Percentiles rank a stretch among this genome's conserved stretches.
Evolutionary conservation across 2,888 invertebrate genomes (phyloP).

Genomic region (Ornithoptera priamus): DNA sequence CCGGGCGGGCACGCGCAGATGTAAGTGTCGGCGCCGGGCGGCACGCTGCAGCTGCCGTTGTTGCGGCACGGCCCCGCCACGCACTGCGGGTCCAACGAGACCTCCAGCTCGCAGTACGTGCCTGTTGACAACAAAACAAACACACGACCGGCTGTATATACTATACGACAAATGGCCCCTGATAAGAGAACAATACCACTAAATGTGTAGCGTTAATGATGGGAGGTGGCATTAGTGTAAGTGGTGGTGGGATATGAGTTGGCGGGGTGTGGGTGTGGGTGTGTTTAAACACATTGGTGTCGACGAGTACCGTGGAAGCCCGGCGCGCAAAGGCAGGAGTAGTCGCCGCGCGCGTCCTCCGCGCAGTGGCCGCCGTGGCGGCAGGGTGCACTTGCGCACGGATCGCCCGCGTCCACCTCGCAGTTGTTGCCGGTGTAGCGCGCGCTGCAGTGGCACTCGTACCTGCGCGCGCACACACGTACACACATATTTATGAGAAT

Average conservation of each 20-base stretch:
- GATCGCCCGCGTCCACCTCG: slow-evolving; percentile 88
- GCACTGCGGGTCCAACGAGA: slow-evolving; percentile 85
- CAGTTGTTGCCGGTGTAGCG: slow-evolving; percentile 94
- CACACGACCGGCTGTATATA: no score
- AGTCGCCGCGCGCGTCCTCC: slow-evolving; percentile 84
- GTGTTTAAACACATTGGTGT: not conserved
- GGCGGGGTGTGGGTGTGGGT: no score
- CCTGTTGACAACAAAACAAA: slow-evolving; percentile 52
- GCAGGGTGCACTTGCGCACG: slow-evolving; percentile 85
- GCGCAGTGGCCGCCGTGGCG: slow-evolving; percentile 85
- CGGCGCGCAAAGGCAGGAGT: slow-evolving; percentile 84
- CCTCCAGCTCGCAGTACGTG: slow-evolving; percentile 85
- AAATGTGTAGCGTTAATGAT: no score
- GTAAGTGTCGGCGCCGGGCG: slow-evolving; percentile 76
- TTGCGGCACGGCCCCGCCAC: slow-evolving; percentile 88
- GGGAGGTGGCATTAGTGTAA: no score
- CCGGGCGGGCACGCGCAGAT: slow-evolving; percentile 82
- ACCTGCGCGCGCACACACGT: slow-evolving; percentile 59
- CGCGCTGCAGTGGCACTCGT: slow-evolving; percentile 91
- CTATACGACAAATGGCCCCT: no score
- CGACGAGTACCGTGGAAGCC: slow-evolving; percentile 80
- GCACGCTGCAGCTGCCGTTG: slow-evolving; percentile 87
- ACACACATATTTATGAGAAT: not conserved
- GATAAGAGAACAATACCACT: no score
- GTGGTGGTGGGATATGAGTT: no score